Conservation (phyloP, 2,797 vertebrate genomes). For the Capromys pilorides region DNA sequence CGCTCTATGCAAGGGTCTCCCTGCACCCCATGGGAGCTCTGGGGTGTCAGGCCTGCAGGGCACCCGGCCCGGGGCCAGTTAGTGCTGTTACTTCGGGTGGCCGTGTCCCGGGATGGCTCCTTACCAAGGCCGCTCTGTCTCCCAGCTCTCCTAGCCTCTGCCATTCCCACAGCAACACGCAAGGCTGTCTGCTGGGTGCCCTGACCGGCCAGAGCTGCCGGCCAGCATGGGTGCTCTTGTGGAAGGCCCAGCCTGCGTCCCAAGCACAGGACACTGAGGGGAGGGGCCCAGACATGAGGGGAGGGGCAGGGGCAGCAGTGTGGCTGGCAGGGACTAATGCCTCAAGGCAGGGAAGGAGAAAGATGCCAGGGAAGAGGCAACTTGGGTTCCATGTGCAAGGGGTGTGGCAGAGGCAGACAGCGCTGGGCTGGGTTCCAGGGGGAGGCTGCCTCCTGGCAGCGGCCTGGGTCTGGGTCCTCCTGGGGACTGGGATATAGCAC, state of each 20-base stretch:
- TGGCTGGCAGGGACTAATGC: neutral
- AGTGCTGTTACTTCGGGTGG: neutral
- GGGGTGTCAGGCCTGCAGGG: neutral
- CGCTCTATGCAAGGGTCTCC: too few species aligned
- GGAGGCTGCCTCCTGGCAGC: neutral
- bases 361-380: neutral
- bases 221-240: too few species aligned
- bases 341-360: neutral
- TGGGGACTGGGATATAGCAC: neutral
- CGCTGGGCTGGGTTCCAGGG: neutral
- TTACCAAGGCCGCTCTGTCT: neutral
- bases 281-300: neutral
- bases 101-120: neutral
- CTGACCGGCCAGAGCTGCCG: neutral
- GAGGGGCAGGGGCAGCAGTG: neutral
- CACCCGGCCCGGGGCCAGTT: too few species aligned
- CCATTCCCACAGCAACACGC: neutral
- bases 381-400: accelerated
- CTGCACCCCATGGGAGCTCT: neutral
- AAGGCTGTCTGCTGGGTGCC: neutral
- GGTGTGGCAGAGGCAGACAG: neutral
- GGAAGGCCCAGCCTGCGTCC: neutral
- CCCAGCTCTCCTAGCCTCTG: neutral
- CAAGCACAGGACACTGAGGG: neutral
- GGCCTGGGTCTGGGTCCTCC: neutral